Evolutionary conservation across 2,888 invertebrate genomes (phyloP), one percentile per base, ranked within the genome.

Genomic region (Baronia brevicornis): DNA sequence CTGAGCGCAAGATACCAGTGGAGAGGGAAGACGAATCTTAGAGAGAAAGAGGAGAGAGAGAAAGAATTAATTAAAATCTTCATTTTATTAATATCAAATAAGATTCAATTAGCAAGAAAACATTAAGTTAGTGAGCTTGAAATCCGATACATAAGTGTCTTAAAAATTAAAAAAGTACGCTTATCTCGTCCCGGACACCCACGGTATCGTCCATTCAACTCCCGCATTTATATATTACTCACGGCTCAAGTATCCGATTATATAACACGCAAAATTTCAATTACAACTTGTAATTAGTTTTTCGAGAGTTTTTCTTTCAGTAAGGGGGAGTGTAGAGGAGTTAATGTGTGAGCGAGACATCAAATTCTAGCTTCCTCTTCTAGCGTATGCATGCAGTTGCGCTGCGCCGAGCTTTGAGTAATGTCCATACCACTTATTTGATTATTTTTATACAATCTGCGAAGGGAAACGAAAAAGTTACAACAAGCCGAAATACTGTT

Each of bases 261-360:
- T 85, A 78, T 85, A 85, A 84, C 84, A 85, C 84, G 85, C 84
- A 84, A 85, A 85, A 85, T 85, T 85, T 85, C 85, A 85, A 85
- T 85, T 85, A 85, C 84, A 85, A 85, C 71, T 85, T 85, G 84
- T 85, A 85, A 85, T 85, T 85, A 85, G 85, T 85, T 85, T 85
- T 85, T 84, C 74, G 84, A 80, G 85, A 84, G 84, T 85, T 85
- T 85, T 84, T 84, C 84, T 85, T 84, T 82, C 79, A 72, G 71
- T 69, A 68, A 69, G 71, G 71, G 74, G 74, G 78, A 60, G 63
- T 53, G 70, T 65, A 72, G 72, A 57, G 71, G 66, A 54, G 54
- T 48, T 36, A 44, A 54, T 38, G 75, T 46, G 60, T 26, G 66
- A 75, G 57, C 29, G 61, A 51, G 69, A 70, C 33, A 43, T 18